Conservation (phyloP, 2,888 invertebrate genomes). For the Scaptodrosophila latifasciaeformis region DNA sequence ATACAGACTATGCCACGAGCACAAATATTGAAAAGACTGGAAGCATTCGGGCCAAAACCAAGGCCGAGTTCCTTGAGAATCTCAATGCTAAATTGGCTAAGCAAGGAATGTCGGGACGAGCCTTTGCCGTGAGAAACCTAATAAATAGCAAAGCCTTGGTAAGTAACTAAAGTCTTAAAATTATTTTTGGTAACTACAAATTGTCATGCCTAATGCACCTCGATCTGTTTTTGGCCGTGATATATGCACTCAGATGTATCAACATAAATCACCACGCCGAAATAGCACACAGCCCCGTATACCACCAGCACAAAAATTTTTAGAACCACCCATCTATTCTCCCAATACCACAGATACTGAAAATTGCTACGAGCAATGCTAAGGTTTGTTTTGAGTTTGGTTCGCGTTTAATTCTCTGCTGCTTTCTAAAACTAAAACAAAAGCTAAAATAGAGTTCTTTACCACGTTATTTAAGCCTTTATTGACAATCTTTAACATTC, state of each 20-base stretch:
- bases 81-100: conserved; percentile 86
- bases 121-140: conserved; percentile 82
- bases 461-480: not conserved
- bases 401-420: conserved; percentile 3
- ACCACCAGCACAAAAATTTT: conserved; percentile 53
- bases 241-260: conserved; percentile 55
- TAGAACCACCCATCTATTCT: conserved; percentile 43
- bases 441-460: not conserved
- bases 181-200: not conserved
- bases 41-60: conserved; percentile 75
- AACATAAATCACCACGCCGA: conserved; percentile 71
- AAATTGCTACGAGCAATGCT: conserved; percentile 58
- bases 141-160: conserved; percentile 85
- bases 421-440: not conserved
- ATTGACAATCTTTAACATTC: not conserved
- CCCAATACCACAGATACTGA: no score
- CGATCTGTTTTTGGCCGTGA: not conserved
- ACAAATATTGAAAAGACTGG: conserved; percentile 74
- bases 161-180: conserved; percentile 50
- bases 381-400: conserved; percentile 58
- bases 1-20: conserved; percentile 72
- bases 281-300: conserved; percentile 72
- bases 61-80: conserved; percentile 85
- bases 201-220: not conserved
- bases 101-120: conserved; percentile 79